A percentile compares a stretch with the other conserved stretches of the same genome.
Evolutionary conservation across 2,113 vertebrate species (phyloP).

Genomic region (Lepus americanus): DNA sequence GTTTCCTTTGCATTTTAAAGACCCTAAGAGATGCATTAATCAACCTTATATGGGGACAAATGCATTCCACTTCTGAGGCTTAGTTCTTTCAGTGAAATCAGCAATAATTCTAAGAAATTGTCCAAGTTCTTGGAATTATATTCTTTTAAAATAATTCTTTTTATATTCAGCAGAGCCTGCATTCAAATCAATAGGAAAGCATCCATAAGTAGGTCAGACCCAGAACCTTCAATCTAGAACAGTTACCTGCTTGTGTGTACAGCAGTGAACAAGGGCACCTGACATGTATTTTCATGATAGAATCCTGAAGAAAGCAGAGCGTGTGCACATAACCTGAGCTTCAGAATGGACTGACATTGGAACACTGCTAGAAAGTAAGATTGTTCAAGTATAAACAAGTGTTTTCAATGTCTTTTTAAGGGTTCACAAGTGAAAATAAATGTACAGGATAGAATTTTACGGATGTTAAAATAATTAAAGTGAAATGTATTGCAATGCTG

Average conservation of each 20-base stretch:
- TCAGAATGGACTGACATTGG: background rate
- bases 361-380: background rate
- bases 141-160: background rate
- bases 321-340: background rate
- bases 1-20: conserved; percentile 10
- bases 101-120: conserved; percentile 29
- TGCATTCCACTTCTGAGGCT: conserved; percentile 24
- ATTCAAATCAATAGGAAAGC: conserved; percentile 40
- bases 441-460: conserved; percentile 48
- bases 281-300: background rate
- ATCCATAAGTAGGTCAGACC: conserved; percentile 38
- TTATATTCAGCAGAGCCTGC: conserved; percentile 2
- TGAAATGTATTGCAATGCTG: conserved; percentile 34
- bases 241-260: background rate
- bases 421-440: conserved; percentile 62
- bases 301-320: background rate
- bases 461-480: conserved; percentile 62
- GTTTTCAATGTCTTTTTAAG: conserved; percentile 42
- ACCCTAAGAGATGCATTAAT: background rate
- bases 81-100: conserved; percentile 33
- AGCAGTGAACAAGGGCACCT: background rate
- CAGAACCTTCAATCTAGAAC: conserved; percentile 27
- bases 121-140: conserved; percentile 33
- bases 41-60: background rate
- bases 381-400: background rate